Base-by-base conservation (phyloP, 2,797 vertebrate species). In the Lepus townsendii region DNA sequence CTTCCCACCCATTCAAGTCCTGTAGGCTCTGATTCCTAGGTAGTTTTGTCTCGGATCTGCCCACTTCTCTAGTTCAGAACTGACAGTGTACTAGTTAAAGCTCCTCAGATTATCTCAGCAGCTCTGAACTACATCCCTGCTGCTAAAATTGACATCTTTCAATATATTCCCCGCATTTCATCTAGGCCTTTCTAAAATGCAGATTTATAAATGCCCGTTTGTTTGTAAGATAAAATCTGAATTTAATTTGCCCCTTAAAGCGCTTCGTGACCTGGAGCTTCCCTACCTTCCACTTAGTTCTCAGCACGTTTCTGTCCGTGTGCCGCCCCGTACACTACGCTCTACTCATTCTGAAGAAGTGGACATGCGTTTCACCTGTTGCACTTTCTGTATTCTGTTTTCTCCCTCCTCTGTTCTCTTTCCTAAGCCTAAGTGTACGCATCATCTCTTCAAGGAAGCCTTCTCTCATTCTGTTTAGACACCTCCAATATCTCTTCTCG, bases 151-250 rank as follows among this genome's bases (percentile, higher is more conserved):
- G 38, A 69, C 19, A 19, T 78, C 38, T 65, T 80, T 47, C 4
- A 78, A 4, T 63, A 22, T 71, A 26, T 79, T 85, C 62, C 35
- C 27, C 57, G 30, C 32, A 32, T 80, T 73, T 90, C 17, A 66
- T 66, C 68, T 52, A 27, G 35, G 47, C 17, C 42, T 90, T 90
- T 85, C 35, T 47, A 20, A 79, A 79, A 73, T 85, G 50, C 35
- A 80, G 50, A 73, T 57, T 73, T 85, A n/a, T 13, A 78, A 30
- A 16, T 80, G n/a, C 66, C 50, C n/a, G 68, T 78, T 62, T 89
- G 2, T 84, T 85, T 72, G n/a, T 73, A 71, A 79, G 52, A n/a
- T 66, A 57, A 68, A 83, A 76, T 76, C 50, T 84, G 47, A 91
- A 75, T 91, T 24, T 42, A n/a, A n/a, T 91, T 66, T 68, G 30